Conservation (phyloP, 2,888 invertebrate genomes). For the Eilema griseolum region DNA sequence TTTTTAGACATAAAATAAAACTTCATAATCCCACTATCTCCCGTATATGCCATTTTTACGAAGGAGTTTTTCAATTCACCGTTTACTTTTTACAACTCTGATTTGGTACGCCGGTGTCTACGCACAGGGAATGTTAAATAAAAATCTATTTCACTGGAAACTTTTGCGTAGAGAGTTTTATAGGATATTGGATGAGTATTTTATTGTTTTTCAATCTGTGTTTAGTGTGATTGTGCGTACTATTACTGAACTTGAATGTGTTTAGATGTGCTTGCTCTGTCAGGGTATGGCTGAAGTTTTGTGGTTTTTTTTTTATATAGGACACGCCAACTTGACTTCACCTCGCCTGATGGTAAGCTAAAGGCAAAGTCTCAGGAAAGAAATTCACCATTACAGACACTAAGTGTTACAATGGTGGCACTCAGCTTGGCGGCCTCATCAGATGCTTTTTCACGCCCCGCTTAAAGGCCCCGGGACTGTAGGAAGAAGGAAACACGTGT, state of each 20-base stretch:
- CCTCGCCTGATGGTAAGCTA: too few species aligned
- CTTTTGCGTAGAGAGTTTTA: conserved; percentile 54
- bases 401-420: too few species aligned
- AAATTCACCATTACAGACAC: too few species aligned
- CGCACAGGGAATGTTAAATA: conserved; percentile 70
- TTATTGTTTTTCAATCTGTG: conserved; percentile 63
- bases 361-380: too few species aligned
- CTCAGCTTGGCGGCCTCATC: too few species aligned
- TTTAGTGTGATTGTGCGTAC: conserved; percentile 53
- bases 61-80: conserved; percentile 45
- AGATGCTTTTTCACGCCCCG: too few species aligned
- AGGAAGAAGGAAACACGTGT: too few species aligned
- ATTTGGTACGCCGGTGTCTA: conserved; percentile 61
- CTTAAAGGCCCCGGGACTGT: too few species aligned
- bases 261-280: conserved; percentile 1
- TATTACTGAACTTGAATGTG: conserved; percentile 24
- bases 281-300: background rate
- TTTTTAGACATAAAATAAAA: conserved; percentile 12
- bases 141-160: conserved; percentile 52
- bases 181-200: conserved; percentile 62
- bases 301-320: background rate
- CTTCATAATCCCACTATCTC: conserved; percentile 15
- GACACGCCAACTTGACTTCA: too few species aligned
- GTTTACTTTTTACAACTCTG: conserved; percentile 60
- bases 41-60: conserved; percentile 2